phyloP scores from a whole-genome alignment of 2,797 vertebrate species.

The Naso thynnoides region DNA sequence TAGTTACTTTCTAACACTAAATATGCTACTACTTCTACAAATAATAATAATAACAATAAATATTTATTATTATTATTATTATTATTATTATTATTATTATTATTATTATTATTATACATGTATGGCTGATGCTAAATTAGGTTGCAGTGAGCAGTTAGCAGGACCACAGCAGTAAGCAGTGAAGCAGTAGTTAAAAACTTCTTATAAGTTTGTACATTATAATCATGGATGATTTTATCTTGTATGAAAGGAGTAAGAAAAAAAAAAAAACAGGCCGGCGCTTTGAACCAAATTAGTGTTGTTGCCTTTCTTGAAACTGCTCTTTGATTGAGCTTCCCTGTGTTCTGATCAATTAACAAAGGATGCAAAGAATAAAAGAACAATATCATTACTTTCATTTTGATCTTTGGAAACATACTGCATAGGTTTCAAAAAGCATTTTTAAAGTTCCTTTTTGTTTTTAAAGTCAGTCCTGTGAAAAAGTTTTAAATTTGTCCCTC shows the following conservation, averaged over 20 bases:
- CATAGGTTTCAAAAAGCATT: background rate
- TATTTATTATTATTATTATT: too few species aligned
- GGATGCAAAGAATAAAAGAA: background rate
- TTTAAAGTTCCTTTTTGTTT: background rate
- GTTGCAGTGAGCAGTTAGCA: too few species aligned
- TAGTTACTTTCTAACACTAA: too few species aligned
- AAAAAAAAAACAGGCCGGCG: background rate
- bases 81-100: too few species aligned
- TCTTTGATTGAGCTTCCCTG: conserved; percentile 2
- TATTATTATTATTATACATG: too few species aligned
- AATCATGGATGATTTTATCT: background rate
- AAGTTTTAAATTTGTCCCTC: background rate
- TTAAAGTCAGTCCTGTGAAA: too few species aligned
- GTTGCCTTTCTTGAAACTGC: background rate
- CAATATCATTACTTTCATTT: background rate
- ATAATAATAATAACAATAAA: too few species aligned
- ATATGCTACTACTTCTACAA: too few species aligned
- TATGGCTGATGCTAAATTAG: too few species aligned
- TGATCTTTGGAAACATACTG: background rate
- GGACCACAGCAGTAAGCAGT: too few species aligned
- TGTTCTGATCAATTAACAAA: too few species aligned
- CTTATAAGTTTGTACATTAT: background rate
- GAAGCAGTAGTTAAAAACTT: background rate
- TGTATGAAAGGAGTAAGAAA: background rate
- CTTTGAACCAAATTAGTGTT: background rate